Base-by-base conservation (phyloP, 1,140 invertebrate species). In the Hycleus cichorii region DNA sequence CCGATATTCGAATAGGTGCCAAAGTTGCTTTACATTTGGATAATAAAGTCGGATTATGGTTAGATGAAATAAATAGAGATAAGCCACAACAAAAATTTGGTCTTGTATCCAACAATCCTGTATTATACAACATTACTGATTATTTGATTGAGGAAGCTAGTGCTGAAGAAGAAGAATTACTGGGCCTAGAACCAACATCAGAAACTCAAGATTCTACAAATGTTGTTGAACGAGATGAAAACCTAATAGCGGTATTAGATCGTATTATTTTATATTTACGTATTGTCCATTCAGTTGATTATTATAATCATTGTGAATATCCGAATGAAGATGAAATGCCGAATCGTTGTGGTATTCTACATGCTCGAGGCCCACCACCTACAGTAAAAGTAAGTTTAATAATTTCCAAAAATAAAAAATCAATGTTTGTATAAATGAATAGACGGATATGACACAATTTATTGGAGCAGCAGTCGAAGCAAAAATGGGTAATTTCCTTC, bases 281-380 rank as follows among this genome's bases (percentile, higher is more conserved):
- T 39, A 84, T 99, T 45, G 97, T 99, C 0, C 95, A 99, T 76
- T 98, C 95, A 0, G 89, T 99, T 45, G 97, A 99, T 76, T 99
- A 96, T 72, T 99, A 99, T 73, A 97, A 96, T 76, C 93, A 96
- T 67, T 95, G 91, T 68, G 96, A 99, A 69, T 99, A 99, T 79
- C 93, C 95, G 0, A 97, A 97, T 71, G 97, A 99, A 77, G 97
- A 99, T 75, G 95, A 97, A 72, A 99, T 99, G 97, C 97, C 97
- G 0, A 98, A 99, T 74, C 81, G 95, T 27, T 97, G 96, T 77
- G 96, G 96, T 10, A 97, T 99, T 59, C 93, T 99, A 80, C 97
- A 99, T 74, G 94, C 94, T 0, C 80, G 97, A 48, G 95, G 93
- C 49, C 84, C 87, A 12, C 82, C 91, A 3, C 91, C 94, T 1